Conservation (phyloP, 1,140 invertebrate genomes). For the Brachionus paranguensis region DNA sequence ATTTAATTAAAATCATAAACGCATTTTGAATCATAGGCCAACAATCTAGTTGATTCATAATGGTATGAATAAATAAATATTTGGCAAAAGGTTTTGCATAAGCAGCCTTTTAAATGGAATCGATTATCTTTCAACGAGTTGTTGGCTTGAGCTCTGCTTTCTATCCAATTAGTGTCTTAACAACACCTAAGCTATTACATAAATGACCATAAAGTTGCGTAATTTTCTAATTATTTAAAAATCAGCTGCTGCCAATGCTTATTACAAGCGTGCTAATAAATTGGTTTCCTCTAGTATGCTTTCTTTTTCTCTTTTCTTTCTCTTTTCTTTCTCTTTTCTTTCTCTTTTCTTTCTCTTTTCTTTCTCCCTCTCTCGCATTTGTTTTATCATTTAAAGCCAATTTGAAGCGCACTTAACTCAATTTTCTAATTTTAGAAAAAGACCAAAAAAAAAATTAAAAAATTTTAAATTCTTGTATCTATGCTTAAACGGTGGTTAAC, state of each 20-base stretch:
- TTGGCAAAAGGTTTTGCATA: conserved; percentile 12
- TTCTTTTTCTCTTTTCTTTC: neutral
- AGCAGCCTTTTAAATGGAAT: neutral
- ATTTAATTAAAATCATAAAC: conserved; percentile 25
- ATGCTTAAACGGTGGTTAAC: conserved; percentile 20
- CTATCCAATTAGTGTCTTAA: neutral
- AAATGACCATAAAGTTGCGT: neutral
- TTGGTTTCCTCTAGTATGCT: neutral
- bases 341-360: neutral
- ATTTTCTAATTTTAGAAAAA: conserved; percentile 2
- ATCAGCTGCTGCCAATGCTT: neutral
- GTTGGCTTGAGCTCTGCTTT: neutral
- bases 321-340: neutral
- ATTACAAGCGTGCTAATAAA: neutral
- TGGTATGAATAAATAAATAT: conserved; percentile 9
- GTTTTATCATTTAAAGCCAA: neutral
- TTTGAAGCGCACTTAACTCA: neutral
- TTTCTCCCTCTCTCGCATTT: neutral
- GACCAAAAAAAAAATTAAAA: too few relatives aligned
- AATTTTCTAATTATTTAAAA: neutral
- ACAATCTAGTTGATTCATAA: neutral
- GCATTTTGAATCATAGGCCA: neutral
- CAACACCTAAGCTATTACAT: neutral
- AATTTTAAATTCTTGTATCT: neutral
- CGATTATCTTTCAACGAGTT: neutral